Conservation (phyloP, 2,113 vertebrate species). For the Anguilla japonica region DNA sequence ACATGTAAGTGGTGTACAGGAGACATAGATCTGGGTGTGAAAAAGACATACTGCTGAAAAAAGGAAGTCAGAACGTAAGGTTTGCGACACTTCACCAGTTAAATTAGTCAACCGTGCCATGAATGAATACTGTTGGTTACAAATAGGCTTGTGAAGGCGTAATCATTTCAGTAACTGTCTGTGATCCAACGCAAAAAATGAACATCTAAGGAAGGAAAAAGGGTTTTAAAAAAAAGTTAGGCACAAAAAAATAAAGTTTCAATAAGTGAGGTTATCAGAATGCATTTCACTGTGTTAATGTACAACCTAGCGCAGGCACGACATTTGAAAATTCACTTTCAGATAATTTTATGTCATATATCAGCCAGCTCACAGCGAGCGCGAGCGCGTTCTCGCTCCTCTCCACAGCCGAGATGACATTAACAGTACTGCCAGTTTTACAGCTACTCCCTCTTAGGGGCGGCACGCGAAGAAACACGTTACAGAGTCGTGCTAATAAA, state of each 20-base stretch:
- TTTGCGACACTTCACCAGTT: neutral
- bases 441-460: constrained; percentile 39
- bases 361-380: constrained; percentile 46
- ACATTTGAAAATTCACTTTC: constrained; percentile 57
- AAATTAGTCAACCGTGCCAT: no score
- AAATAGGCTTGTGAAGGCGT: neutral
- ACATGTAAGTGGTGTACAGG: neutral
- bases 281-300: constrained; percentile 41
- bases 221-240: neutral
- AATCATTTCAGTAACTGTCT: neutral
- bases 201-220: neutral
- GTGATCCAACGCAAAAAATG: neutral
- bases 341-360: constrained; percentile 54
- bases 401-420: neutral
- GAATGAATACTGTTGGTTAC: neutral
- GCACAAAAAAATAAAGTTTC: constrained; percentile 22
- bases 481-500: constrained; percentile 37
- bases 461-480: neutral
- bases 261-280: neutral
- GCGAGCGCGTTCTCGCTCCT: neutral
- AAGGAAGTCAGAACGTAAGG: neutral
- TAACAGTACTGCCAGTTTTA: constrained; percentile 12
- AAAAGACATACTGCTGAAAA: neutral
- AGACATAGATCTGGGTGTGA: neutral
- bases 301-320: constrained; percentile 56